Conservation (phyloP, 1,140 invertebrate genomes). For the Oedothorax gibbosus region DNA sequence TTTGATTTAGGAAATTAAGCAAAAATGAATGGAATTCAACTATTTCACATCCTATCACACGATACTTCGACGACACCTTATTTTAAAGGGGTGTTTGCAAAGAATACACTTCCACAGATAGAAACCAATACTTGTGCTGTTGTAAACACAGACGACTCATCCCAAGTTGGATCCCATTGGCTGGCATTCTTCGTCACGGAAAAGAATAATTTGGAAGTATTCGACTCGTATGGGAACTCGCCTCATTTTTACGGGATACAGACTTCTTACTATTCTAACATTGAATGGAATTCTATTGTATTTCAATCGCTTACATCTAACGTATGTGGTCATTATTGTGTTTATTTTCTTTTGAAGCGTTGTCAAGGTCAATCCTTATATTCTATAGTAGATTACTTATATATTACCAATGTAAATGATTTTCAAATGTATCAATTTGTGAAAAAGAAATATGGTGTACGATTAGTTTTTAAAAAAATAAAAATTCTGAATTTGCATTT, state of each 20-base stretch:
- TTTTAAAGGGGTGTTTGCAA: neutral
- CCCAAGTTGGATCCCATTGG: neutral
- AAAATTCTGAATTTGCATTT: too few relatives aligned
- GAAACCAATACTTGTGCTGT: neutral
- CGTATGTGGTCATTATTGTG: slow-evolving; percentile 2
- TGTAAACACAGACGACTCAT: neutral
- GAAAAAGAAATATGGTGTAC: slow-evolving; percentile 8
- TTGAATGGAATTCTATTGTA: neutral
- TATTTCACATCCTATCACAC: neutral
- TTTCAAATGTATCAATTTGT: slow-evolving; percentile 16
- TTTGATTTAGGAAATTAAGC: slow-evolving; percentile 17
- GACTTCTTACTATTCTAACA: neutral
- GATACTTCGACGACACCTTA: neutral
- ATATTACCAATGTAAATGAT: neutral
- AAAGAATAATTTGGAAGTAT: neutral
- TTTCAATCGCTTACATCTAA: neutral
- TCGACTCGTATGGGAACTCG: neutral
- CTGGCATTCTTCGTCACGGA: neutral
- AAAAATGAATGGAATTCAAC: slow-evolving; percentile 13
- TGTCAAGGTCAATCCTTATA: neutral
- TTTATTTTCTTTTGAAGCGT: slow-evolving; percentile 17
- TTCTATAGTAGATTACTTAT: neutral
- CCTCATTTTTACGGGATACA: neutral
- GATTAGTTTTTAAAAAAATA: neutral
- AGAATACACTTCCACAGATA: neutral